Evolutionary conservation across 2,888 invertebrate genomes (phyloP).

Genomic region (Synanthedon vespiformis): DNA sequence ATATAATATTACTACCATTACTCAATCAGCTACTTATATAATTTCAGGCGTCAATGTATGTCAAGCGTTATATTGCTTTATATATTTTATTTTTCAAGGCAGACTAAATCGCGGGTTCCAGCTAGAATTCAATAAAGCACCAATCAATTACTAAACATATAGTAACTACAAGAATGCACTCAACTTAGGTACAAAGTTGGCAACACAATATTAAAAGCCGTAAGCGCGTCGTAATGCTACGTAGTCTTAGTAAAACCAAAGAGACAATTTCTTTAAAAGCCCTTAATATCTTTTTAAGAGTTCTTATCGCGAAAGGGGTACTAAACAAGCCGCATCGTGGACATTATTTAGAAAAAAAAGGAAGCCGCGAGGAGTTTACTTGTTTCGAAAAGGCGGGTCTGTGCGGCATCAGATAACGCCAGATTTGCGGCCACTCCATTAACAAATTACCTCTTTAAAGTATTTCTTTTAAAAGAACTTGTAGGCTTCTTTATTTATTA

Average conservation of each 20-base stretch:
- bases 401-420: constrained; percentile 54
- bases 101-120: no score
- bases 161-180: neutral
- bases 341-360: constrained; percentile 61
- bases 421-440: constrained; percentile 62
- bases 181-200: neutral
- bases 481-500: constrained; percentile 12
- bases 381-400: constrained; percentile 60
- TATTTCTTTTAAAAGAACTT: constrained; percentile 23
- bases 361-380: constrained; percentile 48
- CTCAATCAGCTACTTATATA: no score
- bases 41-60: no score
- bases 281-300: constrained; percentile 57
- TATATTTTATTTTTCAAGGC: no score
- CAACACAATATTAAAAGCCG: neutral
- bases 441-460: constrained; percentile 58
- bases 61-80: no score
- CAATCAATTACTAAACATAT: no score
- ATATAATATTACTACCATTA: no score
- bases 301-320: constrained; percentile 57
- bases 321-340: constrained; percentile 50
- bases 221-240: neutral
- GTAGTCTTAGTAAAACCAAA: constrained; percentile 14
- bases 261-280: constrained; percentile 60
- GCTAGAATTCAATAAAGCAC: no score